Conservation (phyloP, 1,140 invertebrate genomes). For the Polyergus mexicanus region DNA sequence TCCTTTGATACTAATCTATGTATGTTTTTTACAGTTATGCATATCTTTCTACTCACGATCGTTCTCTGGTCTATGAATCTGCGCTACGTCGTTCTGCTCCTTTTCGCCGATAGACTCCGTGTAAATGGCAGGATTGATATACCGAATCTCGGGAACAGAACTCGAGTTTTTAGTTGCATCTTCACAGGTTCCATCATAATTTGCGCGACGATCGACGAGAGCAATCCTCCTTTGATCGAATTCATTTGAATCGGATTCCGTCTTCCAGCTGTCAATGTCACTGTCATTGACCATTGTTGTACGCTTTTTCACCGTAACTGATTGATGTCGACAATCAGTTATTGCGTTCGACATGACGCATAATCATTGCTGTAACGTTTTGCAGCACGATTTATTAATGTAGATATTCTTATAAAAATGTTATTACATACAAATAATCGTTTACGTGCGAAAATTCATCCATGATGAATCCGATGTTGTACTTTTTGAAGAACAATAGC, state of each 20-base stretch:
- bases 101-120: conserved; percentile 62
- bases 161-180: conserved; percentile 30
- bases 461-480: conserved; percentile 64
- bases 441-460: conserved; percentile 44
- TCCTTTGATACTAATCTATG: not conserved
- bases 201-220: not conserved
- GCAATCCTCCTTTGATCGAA: not conserved
- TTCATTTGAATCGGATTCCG: conserved; percentile 9
- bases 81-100: not conserved
- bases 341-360: conserved; percentile 11
- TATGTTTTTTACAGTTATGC: conserved; percentile 24
- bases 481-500: conserved; percentile 67
- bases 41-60: conserved; percentile 7
- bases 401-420: conserved; percentile 24
- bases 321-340: conserved; percentile 20
- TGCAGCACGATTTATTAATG: conserved; percentile 2
- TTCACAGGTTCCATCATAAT: not conserved
- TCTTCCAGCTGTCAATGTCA: conserved; percentile 71
- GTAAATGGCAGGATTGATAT: conserved; percentile 77
- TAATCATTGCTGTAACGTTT: conserved; percentile 13
- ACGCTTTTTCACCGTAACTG: conserved; percentile 19
- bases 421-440: conserved; percentile 3
- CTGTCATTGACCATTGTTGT: conserved; percentile 71
- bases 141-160: conserved; percentile 70
- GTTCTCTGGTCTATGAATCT: not conserved